Evolutionary conservation across 2,888 invertebrate genomes (phyloP).

Genomic region (Dexiosoma caninum): DNA sequence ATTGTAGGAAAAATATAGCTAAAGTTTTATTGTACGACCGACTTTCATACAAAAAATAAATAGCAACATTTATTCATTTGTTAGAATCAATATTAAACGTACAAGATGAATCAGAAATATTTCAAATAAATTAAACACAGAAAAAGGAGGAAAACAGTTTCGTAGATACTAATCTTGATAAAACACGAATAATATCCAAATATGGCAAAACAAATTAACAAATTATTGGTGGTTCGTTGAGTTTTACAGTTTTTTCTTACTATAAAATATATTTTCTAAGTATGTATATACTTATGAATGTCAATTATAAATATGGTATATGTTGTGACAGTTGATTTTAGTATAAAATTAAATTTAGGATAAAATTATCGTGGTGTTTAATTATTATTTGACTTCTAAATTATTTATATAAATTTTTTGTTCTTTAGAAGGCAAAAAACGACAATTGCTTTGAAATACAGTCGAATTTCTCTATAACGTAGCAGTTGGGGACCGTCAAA

Average conservation of each 20-base stretch:
- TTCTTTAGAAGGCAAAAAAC: too few relatives aligned
- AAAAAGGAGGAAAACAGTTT: conserved; percentile 26
- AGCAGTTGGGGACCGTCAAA: too few relatives aligned
- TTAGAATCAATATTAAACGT: conserved; percentile 50
- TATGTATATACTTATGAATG: neutral
- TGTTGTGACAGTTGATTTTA: conserved; percentile 8
- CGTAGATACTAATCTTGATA: conserved; percentile 56
- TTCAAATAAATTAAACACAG: conserved; percentile 43
- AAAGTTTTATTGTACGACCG: conserved; percentile 10
- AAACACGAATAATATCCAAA: conserved; percentile 49
- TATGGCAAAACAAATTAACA: conserved; percentile 62
- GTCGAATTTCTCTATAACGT: too few relatives aligned
- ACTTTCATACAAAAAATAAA: conserved; percentile 18
- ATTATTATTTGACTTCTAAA: too few relatives aligned
- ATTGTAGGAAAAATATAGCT: conserved; percentile 1
- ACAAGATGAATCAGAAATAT: conserved; percentile 61
- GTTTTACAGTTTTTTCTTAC: conserved; percentile 16
- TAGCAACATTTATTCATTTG: conserved; percentile 33
- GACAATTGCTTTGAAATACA: too few relatives aligned
- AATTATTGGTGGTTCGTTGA: conserved; percentile 52
- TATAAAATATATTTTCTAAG: too few relatives aligned
- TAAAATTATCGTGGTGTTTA: too few relatives aligned
- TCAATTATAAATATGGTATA: neutral
- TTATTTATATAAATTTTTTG: too few relatives aligned
- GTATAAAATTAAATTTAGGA: too few relatives aligned